Percentiles rank a stretch among this genome's conserved stretches.
These are phyloP conservation scores for Sterrhoptilus dennistouni DNA, from an alignment of 2,113 vertebrate genomes.

Conservation along the genomic window DNA sequence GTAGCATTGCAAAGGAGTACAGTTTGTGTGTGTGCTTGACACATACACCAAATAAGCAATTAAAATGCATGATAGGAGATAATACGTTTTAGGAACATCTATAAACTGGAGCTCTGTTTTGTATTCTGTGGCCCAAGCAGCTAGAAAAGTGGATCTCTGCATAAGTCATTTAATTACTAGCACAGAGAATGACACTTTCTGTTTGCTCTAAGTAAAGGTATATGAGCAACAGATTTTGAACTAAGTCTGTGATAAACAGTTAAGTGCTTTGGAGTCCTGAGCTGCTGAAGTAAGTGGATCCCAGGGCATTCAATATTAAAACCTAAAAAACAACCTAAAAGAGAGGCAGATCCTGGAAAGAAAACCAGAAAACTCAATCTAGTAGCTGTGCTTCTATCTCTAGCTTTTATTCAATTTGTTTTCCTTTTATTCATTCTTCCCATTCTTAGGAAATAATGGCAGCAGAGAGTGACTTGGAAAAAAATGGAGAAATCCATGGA, in stretches of 20 bases:
- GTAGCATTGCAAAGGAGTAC: background rate
- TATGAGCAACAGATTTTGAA: background rate
- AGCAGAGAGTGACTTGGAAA: background rate
- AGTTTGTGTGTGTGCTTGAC: background rate
- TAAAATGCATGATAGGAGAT: background rate
- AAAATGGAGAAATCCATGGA: background rate
- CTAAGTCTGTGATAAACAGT: background rate
- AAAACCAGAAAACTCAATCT: background rate
- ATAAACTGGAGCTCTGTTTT: background rate
- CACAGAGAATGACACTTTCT: background rate
- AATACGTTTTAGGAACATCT: background rate
- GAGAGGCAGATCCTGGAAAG: background rate
- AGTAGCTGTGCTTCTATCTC: background rate
- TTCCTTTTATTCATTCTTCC: background rate
- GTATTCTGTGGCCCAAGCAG: background rate
- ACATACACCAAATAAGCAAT: background rate
- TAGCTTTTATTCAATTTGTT: background rate
- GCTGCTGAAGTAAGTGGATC: background rate
- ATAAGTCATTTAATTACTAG: background rate
- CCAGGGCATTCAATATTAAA: background rate
- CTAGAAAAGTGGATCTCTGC: background rate
- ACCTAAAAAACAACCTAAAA: background rate
- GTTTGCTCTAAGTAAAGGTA: background rate
- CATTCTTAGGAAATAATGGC: background rate
- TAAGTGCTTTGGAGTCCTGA: background rate